Evolutionary conservation across 2,797 vertebrate genomes (phyloP).

Genomic region (Phataginus tetradactyla): DNA sequence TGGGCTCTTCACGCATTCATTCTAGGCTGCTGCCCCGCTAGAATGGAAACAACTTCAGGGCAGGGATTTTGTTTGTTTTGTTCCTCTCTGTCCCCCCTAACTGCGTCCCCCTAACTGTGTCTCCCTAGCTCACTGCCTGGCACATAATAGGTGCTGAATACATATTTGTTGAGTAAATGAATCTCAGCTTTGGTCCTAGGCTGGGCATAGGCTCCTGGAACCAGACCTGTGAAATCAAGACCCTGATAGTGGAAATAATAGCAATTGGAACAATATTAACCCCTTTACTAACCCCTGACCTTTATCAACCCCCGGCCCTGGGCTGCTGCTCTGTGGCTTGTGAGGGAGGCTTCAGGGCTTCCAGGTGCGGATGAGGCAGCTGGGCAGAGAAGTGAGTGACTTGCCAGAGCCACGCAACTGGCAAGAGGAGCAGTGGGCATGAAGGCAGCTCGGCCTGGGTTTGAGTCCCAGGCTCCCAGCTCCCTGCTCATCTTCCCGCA

Average conservation of each 20-base stretch:
- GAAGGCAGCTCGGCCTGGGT: background rate
- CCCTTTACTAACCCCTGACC: background rate
- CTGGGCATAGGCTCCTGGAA: background rate
- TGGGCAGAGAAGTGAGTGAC: background rate
- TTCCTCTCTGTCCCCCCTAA: background rate
- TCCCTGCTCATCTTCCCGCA: background rate
- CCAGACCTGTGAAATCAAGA: background rate
- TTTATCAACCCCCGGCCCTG: background rate
- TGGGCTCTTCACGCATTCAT: background rate
- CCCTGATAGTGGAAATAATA: background rate
- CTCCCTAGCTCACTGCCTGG: background rate
- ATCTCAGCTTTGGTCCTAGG: background rate
- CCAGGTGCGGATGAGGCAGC: background rate
- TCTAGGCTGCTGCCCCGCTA: background rate
- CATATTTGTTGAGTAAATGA: background rate
- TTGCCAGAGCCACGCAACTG: background rate
- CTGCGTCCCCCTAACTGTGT: too few species aligned
- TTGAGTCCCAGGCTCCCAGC: background rate
- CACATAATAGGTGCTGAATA: background rate
- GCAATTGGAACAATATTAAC: background rate
- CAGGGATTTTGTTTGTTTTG: background rate
- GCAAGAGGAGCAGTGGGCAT: background rate
- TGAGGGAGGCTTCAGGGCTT: background rate
- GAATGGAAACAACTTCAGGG: background rate
- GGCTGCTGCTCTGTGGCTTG: background rate